These are phyloP conservation scores for Trichonephila inaurata DNA, from an alignment of 1,140 invertebrate genomes.

Conservation along the genomic window DNA sequence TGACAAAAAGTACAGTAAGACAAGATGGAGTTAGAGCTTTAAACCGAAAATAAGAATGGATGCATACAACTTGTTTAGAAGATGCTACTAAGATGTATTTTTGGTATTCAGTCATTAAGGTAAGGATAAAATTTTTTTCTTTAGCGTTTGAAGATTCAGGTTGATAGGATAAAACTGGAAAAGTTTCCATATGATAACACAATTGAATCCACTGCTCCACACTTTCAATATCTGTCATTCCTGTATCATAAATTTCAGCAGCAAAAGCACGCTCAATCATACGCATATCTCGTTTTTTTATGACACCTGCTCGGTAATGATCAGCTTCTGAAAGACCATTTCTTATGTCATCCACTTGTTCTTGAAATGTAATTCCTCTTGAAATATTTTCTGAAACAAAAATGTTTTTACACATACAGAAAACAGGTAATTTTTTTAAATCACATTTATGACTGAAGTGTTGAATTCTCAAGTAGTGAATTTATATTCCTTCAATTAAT, in stretches of 20 bases:
- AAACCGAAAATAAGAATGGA: conserved; percentile 1
- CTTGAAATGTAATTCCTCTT: conserved; percentile 42
- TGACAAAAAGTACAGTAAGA: conserved; percentile 40
- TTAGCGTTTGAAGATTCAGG: background rate
- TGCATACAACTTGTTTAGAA: conserved; percentile 17
- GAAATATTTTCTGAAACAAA: conserved; percentile 55
- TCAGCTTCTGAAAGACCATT: background rate
- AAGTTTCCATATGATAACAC: conserved; percentile 25
- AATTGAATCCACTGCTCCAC: conserved; percentile 38
- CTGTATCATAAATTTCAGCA: conserved; percentile 3
- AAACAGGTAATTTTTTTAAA: no score
- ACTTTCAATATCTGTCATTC: conserved; percentile 48
- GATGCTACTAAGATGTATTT: conserved; percentile 37
- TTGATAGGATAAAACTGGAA: conserved; percentile 19
- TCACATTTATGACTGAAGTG: no score
- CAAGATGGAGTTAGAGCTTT: background rate
- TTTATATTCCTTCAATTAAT: no score
- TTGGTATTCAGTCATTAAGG: conserved; percentile 60
- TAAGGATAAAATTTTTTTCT: conserved; percentile 22
- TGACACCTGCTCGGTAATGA: conserved; percentile 10
- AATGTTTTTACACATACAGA: background rate
- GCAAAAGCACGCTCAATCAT: conserved; percentile 10
- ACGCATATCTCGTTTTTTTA: conserved; percentile 34
- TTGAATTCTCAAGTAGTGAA: no score
- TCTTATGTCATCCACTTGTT: conserved; percentile 9